Evolutionary conservation across 2,888 invertebrate species (phyloP), one percentile per base, ranked within the genome.

Genomic region (Eilema caniola): DNA sequence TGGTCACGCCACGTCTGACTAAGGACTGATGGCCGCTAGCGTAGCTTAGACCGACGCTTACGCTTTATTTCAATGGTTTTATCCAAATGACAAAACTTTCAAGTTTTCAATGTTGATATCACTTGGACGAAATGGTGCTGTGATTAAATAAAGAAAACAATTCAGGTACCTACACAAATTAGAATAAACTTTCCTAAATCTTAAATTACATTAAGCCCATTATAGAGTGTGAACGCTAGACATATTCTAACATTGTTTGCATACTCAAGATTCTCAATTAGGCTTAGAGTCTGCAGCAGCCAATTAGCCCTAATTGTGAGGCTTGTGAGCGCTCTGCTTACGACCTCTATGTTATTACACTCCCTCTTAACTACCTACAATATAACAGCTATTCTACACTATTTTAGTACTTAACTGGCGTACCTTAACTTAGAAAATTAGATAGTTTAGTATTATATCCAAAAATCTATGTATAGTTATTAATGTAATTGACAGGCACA

Each of bases 261-360:
- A 53, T n/a, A 16, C n/a, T n/a, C n/a, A 53, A 53, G n/a, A 53
- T 53, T 53, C n/a, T 53, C 53, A n/a, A 53, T n/a, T 53, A n/a
- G n/a, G 53, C n/a, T 53, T n/a, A n/a, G 53, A 53, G 20, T 7
- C 20, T 47, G 47, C 47, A 47, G 10, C 10, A 53, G n/a, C 53
- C 53, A 53, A 53, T 53, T 53, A 53, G 2, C 20, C n/a, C 10
- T 53, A n/a, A 53, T 53, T 53, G 53, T 53, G 53, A n/a, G 10
- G 53, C 53, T 53, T 53, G 53, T 10, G n/a, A 20, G 53, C 53
- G 2, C 53, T n/a, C 53, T 53, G 53, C 53, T 53, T 53, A 53
- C n/a, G 20, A 20, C 47, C 47, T 47, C 47, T 20, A 20, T 20
- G 47, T 47, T 16, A 53, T 53, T 53, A 53, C 10, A 53, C 53